These are phyloP conservation scores for Cynopterus brachyotis DNA, from an alignment of 2,113 vertebrate species.

Conservation along the genomic window DNA sequence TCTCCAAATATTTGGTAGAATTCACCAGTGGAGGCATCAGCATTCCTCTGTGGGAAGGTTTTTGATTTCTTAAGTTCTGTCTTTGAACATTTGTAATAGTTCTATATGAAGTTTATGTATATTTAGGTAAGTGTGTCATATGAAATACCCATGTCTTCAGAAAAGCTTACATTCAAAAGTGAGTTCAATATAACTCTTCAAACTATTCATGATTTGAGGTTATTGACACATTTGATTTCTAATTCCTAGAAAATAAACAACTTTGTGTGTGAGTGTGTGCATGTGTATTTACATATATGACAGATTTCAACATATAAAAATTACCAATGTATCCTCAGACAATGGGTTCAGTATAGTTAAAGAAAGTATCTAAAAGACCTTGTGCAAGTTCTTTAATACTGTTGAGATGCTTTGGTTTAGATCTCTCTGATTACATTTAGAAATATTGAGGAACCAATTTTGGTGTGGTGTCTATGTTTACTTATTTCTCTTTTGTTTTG, in stretches of 20 bases:
- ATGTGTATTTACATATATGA: not conserved
- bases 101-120: not conserved
- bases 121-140: not conserved
- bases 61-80: not conserved
- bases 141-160: not conserved
- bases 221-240: not conserved
- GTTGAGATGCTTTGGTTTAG: not conserved
- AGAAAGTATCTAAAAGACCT: not conserved
- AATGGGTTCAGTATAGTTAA: not conserved
- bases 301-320: not conserved
- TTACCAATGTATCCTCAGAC: not conserved
- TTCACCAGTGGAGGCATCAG: not conserved
- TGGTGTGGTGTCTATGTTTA: not conserved
- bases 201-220: not conserved
- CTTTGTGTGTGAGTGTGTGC: not conserved
- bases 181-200: not conserved
- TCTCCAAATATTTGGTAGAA: not conserved
- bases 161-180: not conserved
- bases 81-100: not conserved
- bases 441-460: not conserved
- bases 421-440: conserved; percentile 1
- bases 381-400: not conserved
- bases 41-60: not conserved
- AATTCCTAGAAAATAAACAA: not conserved
- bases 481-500: not conserved